phyloP scores from a whole-genome alignment of 2,888 invertebrate species.

The Torymus texanus region DNA sequence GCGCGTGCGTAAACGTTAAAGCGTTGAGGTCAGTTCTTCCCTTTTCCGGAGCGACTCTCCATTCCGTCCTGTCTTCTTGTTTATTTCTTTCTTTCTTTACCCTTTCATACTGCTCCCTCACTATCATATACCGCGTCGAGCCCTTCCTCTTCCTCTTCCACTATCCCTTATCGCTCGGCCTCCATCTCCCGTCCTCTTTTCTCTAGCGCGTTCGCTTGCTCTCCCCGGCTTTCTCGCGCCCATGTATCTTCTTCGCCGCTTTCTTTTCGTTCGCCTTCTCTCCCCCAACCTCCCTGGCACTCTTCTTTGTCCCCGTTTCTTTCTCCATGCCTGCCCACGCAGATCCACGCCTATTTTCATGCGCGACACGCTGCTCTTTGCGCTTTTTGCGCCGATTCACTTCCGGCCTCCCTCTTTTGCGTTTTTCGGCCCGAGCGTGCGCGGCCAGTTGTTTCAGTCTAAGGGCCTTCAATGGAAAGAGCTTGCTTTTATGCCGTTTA shows the following conservation, averaged over 20 bases:
- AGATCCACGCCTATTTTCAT: neutral
- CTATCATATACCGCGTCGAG: too few relatives aligned
- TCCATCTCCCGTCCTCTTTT: conserved; percentile 36
- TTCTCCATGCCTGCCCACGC: neutral
- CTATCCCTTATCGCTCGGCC: conserved; percentile 34
- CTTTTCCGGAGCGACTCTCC: neutral
- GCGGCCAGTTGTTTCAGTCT: conserved; percentile 6
- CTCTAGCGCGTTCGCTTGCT: neutral
- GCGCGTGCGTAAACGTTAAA: neutral
- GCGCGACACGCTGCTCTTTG: neutral
- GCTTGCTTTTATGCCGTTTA: conserved; percentile 37
- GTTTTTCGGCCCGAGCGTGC: neutral
- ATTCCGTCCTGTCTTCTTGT: neutral
- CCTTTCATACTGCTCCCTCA: neutral
- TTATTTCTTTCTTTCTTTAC: conserved; percentile 5
- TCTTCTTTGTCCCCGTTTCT: neutral
- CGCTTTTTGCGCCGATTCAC: conserved; percentile 1
- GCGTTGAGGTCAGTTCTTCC: neutral
- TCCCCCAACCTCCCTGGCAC: conserved; percentile 1
- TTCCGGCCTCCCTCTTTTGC: neutral
- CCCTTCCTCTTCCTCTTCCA: neutral
- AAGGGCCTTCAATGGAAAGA: conserved; percentile 24
- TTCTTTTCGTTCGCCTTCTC: conserved; percentile 37
- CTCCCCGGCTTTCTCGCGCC: too few relatives aligned
- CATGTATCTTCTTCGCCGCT: neutral